Base-by-base conservation (phyloP, 2,113 vertebrate species). In the Panurus biarmicus region DNA sequence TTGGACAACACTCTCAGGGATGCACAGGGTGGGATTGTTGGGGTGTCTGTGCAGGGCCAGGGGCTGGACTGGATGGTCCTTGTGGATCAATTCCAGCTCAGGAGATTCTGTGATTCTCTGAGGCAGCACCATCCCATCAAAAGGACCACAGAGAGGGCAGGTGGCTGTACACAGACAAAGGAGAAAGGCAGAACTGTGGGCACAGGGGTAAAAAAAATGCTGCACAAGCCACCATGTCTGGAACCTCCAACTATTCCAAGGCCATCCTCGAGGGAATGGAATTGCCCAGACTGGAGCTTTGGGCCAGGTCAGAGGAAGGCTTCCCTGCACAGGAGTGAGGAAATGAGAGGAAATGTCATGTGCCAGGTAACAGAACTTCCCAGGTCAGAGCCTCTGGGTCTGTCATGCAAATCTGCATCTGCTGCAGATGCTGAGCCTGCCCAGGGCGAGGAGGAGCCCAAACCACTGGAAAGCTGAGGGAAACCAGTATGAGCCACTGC, bases 361-460 rank as follows among this genome's bases (percentile, higher is more conserved):
- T 75, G 77, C 53, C 65, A 77, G 29, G 40, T 61, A 82, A 79
- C 48, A 96, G 74, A 78, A 67, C 31, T 48, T 82, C 70, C 31
- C 21, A 69, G 89, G 74, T 84, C 87, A 72, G 51, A 64, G 93
- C 73, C 87, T 95, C 84, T 85, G 81, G 94, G 84, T 94, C 91
- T 85, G 48, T 23, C 85, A 72, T 33, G 77, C 87, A 91, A 93
- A 94, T 85, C 57, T 69, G 66, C 57, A 50, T 60, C 66, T 82
- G 70, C 61, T 67, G 89, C 84, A 64, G 81, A 89, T 76, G 65
- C 56, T 71, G 65, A 12, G 51, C 84, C 72, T 81, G 87, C 48
- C 1, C 8, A 89, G 73, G 53, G 45, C 0, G 0, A 91, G 87
- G 81, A 96, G 84, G 85, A 94, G 89, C 48, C 56, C 11, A 0